Base-by-base conservation (phyloP, 2,888 invertebrate species). In the Campaea margaritaria region DNA sequence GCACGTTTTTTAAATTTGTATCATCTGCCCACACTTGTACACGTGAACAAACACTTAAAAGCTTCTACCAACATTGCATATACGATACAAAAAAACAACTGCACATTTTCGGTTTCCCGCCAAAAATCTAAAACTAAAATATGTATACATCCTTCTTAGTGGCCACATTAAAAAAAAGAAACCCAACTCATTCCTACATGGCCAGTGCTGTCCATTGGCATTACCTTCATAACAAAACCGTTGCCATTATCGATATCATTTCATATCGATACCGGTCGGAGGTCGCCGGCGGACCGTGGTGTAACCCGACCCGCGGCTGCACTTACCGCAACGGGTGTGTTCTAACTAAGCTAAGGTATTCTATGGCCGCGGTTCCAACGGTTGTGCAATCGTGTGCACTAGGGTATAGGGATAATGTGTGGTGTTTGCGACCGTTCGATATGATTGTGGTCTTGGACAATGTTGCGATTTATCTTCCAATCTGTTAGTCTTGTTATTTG, bases 251-350 rank as follows among this genome's bases (percentile, higher is more conserved):
- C 52, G 62, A 57, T 52, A 49, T 44, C 36, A 48, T 48, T 50
- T 48, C 45, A 42, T 62, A 55, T 65, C 65, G 47, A 64, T 62
- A 64, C 52, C 67, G 67, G 73, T 68, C 74, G 74, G 82, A 87
- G 87, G 87, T 78, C 86, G 77, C 74, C 78, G 72, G 56, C 76
- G 82, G 77, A 76, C 83, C 87, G 85, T 86, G 82, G 72, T 76
- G 61, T 70, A 83, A 90, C 74, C 39, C 44, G 73, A 89, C 70
- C 78, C 67, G 49, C 44, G 71, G 82, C 72, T 85, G 74, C 74
- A 63, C 72, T 86, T 82, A 87, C 88, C 83, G 79, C 85, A 78
- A 75, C 68, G 68, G 38, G 41, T 11, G 43, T 36, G 31, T n/a
- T n/a, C n/a, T n/a, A n/a, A n/a, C n/a, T n/a, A n/a, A n/a, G n/a